Evolutionary conservation across 2,797 vertebrate genomes (phyloP).

Genomic region (Tragopan temminckii): DNA sequence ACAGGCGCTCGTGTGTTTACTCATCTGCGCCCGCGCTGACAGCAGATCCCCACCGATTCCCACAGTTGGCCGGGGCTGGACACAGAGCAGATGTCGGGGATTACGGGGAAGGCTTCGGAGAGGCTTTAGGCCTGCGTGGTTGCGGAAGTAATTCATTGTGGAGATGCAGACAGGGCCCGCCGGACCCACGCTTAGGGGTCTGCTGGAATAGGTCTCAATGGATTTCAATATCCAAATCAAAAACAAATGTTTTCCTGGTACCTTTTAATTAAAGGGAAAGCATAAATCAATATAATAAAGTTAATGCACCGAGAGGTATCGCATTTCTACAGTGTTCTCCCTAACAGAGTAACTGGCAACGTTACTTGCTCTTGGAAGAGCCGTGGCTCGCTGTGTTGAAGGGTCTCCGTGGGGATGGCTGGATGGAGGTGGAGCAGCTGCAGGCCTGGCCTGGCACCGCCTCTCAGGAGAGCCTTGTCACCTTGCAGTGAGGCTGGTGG

Average conservation of each 20-base stretch:
- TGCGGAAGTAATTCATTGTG: constrained; percentile 77
- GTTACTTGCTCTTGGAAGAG: background rate
- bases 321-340: background rate
- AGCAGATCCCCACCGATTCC: constrained; percentile 65
- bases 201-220: background rate
- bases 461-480: background rate
- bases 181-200: background rate
- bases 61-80: constrained; percentile 50
- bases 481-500: rapidly evolving
- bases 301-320: background rate
- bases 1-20: constrained; percentile 45
- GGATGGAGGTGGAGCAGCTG: background rate
- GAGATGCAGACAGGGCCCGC: constrained; percentile 18
- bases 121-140: background rate
- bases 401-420: background rate
- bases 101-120: constrained; percentile 64
- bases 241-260: constrained; percentile 56
- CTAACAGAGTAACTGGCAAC: background rate
- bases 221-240: constrained; percentile 12
- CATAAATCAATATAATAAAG: constrained; percentile 44
- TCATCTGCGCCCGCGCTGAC: constrained; percentile 76
- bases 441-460: background rate
- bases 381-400: rapidly evolving
- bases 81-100: constrained; percentile 80
- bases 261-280: constrained; percentile 66